Evolutionary conservation across 1,140 invertebrate genomes (phyloP).

Genomic region (Homarus americanus): DNA sequence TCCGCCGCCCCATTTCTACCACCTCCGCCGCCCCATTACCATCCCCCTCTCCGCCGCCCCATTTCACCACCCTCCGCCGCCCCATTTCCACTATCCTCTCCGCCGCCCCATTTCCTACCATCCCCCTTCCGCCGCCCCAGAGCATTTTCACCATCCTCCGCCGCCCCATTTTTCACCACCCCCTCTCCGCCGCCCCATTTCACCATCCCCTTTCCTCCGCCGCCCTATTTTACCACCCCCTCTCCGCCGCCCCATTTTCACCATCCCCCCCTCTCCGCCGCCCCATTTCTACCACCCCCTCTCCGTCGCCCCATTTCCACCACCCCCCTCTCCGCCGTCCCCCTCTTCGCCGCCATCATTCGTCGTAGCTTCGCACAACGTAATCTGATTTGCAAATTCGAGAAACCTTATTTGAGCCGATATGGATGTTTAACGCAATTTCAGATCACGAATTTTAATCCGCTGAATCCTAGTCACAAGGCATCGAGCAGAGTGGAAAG

Average conservation of each 20-base stretch:
- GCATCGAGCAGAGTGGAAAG: conserved; percentile 24
- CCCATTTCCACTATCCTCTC: not conserved
- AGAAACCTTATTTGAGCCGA: conserved; percentile 62
- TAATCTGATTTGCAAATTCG: conserved; percentile 64
- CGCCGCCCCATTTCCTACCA: too few relatives aligned
- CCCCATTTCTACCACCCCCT: too few relatives aligned
- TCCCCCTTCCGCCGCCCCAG: too few relatives aligned
- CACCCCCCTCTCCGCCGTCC: not conserved
- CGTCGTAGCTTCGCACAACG: conserved; percentile 28
- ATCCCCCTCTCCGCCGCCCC: not conserved
- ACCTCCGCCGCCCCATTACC: not conserved
- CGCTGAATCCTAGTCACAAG: conserved; percentile 49
- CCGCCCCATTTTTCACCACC: not conserved
- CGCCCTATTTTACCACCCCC: not conserved
- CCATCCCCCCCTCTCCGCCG: too few relatives aligned
- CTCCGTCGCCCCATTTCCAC: too few relatives aligned
- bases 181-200: not conserved
- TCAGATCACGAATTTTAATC: conserved; percentile 68
- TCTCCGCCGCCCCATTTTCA: too few relatives aligned
- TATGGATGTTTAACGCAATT: conserved; percentile 67
- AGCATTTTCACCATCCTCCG: not conserved
- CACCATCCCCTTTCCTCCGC: not conserved
- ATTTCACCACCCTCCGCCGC: not conserved
- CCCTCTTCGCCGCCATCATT: not conserved
- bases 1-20: not conserved